Evolutionary conservation across 2,888 invertebrate species (phyloP).

Genomic region (Trachelus troglodyta): DNA sequence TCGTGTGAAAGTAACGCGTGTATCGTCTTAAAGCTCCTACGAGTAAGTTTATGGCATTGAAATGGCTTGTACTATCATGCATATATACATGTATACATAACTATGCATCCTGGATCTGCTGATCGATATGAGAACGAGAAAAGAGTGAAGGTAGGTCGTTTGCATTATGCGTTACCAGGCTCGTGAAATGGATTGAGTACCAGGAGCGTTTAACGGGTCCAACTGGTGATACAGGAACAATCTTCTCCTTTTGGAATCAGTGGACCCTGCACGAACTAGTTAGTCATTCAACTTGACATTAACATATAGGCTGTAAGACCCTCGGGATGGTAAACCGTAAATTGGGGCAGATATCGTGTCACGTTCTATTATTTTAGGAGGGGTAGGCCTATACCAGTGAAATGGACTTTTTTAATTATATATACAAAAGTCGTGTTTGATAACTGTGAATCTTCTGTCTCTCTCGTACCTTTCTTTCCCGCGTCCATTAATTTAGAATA

Average conservation of each 20-base stretch:
- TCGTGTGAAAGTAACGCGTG: background rate
- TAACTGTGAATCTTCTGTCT: background rate
- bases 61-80: background rate
- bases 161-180: background rate
- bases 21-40: background rate
- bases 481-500: background rate
- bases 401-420: background rate
- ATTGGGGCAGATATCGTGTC: constrained; percentile 28
- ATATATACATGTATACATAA: background rate
- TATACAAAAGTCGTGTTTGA: background rate
- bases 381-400: background rate
- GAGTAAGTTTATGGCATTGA: background rate
- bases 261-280: constrained; percentile 44
- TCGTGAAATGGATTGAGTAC: background rate
- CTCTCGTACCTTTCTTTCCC: background rate
- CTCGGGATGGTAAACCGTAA: constrained; percentile 39
- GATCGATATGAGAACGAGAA: background rate
- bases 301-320: constrained; percentile 48
- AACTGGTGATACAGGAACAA: background rate
- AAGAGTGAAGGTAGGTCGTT: background rate
- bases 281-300: constrained; percentile 48
- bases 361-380: background rate
- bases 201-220: constrained; percentile 2
- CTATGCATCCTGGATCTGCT: background rate
- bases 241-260: constrained; percentile 36